These are phyloP conservation scores for Schizotus pectinicornis DNA, from an alignment of 2,888 invertebrate genomes.

Conservation along the genomic window DNA sequence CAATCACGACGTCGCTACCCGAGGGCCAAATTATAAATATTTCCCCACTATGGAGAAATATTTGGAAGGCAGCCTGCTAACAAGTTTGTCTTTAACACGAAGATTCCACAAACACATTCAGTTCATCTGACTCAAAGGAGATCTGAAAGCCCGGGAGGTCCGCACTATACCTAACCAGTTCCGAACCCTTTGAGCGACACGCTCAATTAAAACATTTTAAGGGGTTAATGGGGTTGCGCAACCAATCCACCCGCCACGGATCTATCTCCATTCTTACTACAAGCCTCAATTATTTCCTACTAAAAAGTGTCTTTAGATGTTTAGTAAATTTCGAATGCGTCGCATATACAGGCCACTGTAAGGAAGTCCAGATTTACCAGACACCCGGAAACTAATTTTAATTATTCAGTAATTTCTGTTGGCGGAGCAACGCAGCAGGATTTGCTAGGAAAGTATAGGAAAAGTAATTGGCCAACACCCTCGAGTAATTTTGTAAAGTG, in stretches of 20 bases:
- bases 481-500: no score
- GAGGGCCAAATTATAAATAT: constrained; percentile 9
- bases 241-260: constrained; percentile 3
- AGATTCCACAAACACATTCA: constrained; percentile 16
- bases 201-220: constrained; percentile 19
- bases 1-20: neutral
- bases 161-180: neutral
- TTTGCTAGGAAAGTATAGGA: no score
- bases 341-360: no score
- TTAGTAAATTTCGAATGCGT: no score
- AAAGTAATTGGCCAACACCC: no score
- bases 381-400: no score
- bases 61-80: constrained; percentile 5
- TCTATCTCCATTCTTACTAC: neutral
- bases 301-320: no score
- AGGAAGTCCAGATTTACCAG: no score
- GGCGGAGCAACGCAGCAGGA: no score
- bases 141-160: neutral
- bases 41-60: constrained; percentile 20
- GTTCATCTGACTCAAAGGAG: constrained; percentile 8
- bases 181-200: constrained; percentile 8
- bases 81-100: constrained; percentile 14
- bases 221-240: constrained; percentile 4
- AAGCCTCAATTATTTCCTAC: no score
- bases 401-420: no score